Evolutionary conservation across 2,797 vertebrate species (phyloP).

Genomic region (Molossus molossus): DNA sequence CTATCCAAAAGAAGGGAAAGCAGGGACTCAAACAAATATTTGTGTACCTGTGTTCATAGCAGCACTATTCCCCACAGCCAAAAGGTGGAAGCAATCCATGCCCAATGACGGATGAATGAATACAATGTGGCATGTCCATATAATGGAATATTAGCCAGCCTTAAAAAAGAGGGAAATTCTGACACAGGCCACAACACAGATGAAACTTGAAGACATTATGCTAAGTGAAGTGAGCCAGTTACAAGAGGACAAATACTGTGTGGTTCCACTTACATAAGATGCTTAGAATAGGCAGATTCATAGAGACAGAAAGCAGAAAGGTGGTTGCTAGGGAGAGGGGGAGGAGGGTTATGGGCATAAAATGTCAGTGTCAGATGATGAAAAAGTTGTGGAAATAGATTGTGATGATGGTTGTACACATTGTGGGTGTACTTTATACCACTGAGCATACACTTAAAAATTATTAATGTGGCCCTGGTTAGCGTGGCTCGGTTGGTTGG

Average conservation of each 20-base stretch:
- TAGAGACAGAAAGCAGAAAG: not conserved
- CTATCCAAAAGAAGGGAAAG: not conserved
- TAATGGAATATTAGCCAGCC: not conserved
- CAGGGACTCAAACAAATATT: not conserved
- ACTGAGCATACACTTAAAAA: not conserved
- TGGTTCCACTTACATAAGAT: no score
- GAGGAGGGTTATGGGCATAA: no score
- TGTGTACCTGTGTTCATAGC: not conserved
- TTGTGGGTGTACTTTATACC: no score
- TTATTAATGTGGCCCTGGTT: no score
- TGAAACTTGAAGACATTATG: not conserved
- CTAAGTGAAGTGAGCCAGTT: not conserved
- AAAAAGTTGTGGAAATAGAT: not conserved
- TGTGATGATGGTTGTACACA: accelerated
- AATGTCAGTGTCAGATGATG: not conserved
- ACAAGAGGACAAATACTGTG: not conserved
- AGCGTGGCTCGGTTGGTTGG: no score
- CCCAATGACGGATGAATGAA: not conserved
- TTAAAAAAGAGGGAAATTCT: not conserved
- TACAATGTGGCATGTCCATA: not conserved
- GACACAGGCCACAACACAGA: not conserved
- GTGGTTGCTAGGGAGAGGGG: not conserved
- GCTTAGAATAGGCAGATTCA: not conserved
- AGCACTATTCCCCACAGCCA: not conserved
- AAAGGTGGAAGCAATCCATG: not conserved